Evolutionary conservation across 2,797 vertebrate species (phyloP).

Genomic region (Cyprinella venusta): DNA sequence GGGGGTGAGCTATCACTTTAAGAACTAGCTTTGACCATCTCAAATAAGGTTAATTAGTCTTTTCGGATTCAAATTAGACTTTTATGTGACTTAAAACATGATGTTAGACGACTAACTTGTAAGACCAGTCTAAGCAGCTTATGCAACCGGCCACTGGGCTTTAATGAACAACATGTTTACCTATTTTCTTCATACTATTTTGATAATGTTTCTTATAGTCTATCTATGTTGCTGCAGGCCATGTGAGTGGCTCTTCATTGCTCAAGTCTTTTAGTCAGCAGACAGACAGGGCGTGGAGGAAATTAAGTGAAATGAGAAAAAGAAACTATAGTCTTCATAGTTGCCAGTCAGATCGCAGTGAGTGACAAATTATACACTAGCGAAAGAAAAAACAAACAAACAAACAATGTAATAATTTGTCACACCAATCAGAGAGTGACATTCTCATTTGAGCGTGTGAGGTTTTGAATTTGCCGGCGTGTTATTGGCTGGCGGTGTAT

Average conservation of each 20-base stretch:
- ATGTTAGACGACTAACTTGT: neutral
- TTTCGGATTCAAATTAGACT: neutral
- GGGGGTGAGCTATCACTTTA: neutral
- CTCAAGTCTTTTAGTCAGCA: conserved; percentile 12
- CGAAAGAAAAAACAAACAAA: neutral
- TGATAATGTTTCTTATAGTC: neutral
- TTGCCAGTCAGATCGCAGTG: neutral
- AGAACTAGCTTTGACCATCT: neutral
- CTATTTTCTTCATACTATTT: neutral
- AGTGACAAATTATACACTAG: neutral
- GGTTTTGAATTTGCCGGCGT: conserved; percentile 5
- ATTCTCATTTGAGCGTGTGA: neutral
- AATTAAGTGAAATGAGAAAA: neutral
- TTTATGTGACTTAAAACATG: neutral
- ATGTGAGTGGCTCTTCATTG: neutral
- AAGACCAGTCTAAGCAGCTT: neutral
- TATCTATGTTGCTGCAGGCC: neutral
- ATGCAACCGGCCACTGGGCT: neutral
- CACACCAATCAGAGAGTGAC: neutral
- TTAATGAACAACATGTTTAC: neutral
- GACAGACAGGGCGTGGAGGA: conserved; percentile 32
- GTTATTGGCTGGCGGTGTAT: conserved; percentile 25
- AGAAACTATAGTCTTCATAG: neutral
- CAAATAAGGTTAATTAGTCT: neutral
- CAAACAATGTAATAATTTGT: neutral